Evolutionary conservation across 2,888 invertebrate species (phyloP), one percentile per base, ranked within the genome.

Genomic region (Drosophila greeni): DNA sequence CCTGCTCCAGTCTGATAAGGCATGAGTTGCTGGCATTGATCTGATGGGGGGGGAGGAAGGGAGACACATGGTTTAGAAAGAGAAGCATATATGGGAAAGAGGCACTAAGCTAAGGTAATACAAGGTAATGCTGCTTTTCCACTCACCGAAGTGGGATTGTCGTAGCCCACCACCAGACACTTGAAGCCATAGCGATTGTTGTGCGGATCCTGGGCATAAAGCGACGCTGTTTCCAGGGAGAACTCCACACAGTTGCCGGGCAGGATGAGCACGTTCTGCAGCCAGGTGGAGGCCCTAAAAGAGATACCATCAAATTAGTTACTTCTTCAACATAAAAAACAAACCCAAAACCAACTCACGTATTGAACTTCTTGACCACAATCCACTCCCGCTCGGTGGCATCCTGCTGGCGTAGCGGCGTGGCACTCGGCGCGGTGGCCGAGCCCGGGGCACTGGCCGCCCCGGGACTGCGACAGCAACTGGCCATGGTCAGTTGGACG

Each of bases 201-300:
- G 82, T 94, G 93, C 74, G 96, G 97, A 88, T 97, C 96, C 84
- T 95, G 96, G 67, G 97, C 92, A 88, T 98, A 98, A 87, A 98
- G 95, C 0, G 98, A 95, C 0, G 98, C 96, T 0, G 98, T 98
- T 90, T 99, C 98, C 85, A 99, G 87, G 0, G 97, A 97, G 88
- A 99, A 97, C 82, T 97, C 93, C 0, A 98, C 94, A 90, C 97
- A 96, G 87, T 97, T 97, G 18, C 97, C 98, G 34, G 98, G 97
- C 39, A 98, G 89, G 60, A 97, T 91, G 14, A 98, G 90, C 0
- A 95, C 93, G 75, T 93, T 94, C 81, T 94, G 94, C 0, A 98
- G 96, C 98, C 98, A 99, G 58, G 88, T 86, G 6, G 87, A 85
- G 3, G 87, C 65, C 5, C 89, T 89, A 51, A 2, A 75, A 43